Conservation (phyloP, 2,888 invertebrate genomes). For the Brachynemurus nebulosus region DNA sequence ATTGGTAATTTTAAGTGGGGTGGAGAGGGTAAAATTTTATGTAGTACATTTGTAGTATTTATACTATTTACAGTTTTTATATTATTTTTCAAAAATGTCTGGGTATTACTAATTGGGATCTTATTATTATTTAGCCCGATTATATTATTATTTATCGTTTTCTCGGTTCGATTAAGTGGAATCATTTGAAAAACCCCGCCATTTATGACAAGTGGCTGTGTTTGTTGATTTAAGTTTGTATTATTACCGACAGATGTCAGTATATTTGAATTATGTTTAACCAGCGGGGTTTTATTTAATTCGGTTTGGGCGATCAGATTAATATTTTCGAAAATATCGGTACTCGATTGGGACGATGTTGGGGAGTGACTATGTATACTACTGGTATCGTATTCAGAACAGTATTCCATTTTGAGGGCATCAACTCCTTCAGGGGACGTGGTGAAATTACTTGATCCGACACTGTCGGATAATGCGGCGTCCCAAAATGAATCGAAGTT, state of each 20-base stretch:
- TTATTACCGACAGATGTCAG: too few relatives aligned
- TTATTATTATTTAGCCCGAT: neutral
- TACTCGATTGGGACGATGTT: conserved; percentile 19
- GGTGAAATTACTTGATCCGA: too few relatives aligned
- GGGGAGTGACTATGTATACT: conserved; percentile 10
- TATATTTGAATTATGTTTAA: too few relatives aligned
- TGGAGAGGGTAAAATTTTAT: neutral
- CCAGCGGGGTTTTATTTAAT: too few relatives aligned
- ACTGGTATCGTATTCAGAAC: neutral
- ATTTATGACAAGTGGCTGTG: neutral
- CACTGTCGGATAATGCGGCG: too few relatives aligned
- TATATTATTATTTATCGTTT: neutral
- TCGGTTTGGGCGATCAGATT: too few relatives aligned
- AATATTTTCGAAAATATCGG: too few relatives aligned
- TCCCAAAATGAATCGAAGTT: too few relatives aligned
- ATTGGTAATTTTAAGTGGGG: neutral
- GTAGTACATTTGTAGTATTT: too few relatives aligned
- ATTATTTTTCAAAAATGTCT: neutral
- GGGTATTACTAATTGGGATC: neutral
- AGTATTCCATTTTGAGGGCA: conserved; percentile 5
- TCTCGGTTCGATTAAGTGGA: neutral
- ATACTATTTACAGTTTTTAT: neutral
- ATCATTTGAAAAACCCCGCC: neutral
- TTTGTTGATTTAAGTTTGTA: neutral
- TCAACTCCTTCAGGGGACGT: too few relatives aligned